These are phyloP conservation scores for Umimayanthus chanpuru DNA, from an alignment of 92 coral and sea anemone genomes.

Conservation along the genomic window DNA sequence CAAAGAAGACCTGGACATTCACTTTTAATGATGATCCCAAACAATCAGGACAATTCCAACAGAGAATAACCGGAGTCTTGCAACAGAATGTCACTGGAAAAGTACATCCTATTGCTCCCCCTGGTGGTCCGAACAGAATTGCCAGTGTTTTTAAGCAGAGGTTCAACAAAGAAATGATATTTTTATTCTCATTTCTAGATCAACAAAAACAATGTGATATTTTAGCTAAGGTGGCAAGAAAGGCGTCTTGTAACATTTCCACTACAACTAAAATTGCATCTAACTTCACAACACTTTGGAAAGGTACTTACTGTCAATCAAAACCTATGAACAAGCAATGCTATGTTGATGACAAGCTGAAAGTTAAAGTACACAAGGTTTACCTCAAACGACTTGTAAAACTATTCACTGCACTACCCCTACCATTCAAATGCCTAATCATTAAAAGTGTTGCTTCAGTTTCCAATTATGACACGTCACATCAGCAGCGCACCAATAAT, in stretches of 20 bases:
- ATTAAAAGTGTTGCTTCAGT: constrained; percentile 61
- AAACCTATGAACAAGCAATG: not conserved
- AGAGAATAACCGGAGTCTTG: not conserved
- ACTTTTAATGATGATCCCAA: not conserved
- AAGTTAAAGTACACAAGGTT: constrained; percentile 30
- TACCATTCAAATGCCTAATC: constrained; percentile 80
- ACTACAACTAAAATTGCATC: constrained; percentile 17
- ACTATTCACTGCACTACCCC: constrained; percentile 68
- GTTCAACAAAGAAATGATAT: constrained; percentile 67
- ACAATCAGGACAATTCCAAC: not conserved
- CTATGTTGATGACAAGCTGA: constrained; percentile 17
- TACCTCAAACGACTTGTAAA: constrained; percentile 49
- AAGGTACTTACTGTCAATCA: not conserved
- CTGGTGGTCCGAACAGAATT: not conserved
- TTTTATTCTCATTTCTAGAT: constrained; percentile 62
- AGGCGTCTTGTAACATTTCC: constrained; percentile 49
- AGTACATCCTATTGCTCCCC: not conserved
- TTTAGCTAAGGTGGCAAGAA: constrained; percentile 43
- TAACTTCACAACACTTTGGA: constrained; percentile 41
- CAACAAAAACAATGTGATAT: constrained; percentile 54
- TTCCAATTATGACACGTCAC: constrained; percentile 19
- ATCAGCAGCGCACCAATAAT: constrained; percentile 18
- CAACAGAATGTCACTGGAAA: constrained; percentile 3
- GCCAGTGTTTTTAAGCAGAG: constrained; percentile 38
- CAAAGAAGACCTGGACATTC: not conserved